These are phyloP conservation scores for Karalla daura DNA, from an alignment of 2,797 vertebrate species.

Conservation along the genomic window DNA sequence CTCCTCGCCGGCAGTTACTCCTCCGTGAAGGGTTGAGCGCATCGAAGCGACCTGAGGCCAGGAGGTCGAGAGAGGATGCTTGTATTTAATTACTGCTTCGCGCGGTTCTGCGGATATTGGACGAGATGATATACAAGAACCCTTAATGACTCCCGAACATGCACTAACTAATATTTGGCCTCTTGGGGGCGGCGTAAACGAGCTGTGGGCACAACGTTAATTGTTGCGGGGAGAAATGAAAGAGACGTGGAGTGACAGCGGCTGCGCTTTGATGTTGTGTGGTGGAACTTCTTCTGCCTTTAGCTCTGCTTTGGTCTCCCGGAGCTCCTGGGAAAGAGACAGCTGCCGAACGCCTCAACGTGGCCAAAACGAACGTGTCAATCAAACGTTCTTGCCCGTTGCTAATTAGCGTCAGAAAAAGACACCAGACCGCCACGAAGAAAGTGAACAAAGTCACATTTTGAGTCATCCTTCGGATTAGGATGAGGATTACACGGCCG, in stretches of 20 bases:
- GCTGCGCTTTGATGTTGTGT: no score
- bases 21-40: no score
- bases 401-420: no score
- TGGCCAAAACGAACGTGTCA: not conserved
- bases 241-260: no score
- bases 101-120: no score
- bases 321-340: not conserved
- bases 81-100: not conserved
- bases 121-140: not conserved
- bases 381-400: no score
- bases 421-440: not conserved
- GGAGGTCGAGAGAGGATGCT: no score
- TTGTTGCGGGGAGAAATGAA: no score
- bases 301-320: not conserved
- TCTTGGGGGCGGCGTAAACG: not conserved
- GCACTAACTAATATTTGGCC: not conserved
- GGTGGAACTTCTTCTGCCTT: not conserved
- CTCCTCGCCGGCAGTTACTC: not conserved
- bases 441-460: not conserved
- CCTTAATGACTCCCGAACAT: not conserved
- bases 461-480: not conserved
- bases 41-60: no score
- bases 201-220: not conserved
- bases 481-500: not conserved
- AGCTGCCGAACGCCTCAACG: not conserved